Evolutionary conservation across 2,113 vertebrate genomes (phyloP).

Genomic region (Alethe castanea): DNA sequence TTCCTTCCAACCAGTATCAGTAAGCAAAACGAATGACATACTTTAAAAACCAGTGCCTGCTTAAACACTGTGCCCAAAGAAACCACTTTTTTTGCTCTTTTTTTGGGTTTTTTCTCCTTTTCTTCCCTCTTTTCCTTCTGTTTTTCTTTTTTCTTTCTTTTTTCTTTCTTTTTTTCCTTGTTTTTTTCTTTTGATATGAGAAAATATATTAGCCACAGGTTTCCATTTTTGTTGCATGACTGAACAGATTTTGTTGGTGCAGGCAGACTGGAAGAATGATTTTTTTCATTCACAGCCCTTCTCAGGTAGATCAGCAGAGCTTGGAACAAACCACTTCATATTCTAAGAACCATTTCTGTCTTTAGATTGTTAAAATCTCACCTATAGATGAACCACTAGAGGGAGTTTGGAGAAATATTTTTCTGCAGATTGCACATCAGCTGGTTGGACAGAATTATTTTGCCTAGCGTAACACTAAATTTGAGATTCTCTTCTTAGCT

Average conservation of each 20-base stretch:
- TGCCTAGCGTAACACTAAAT: neutral
- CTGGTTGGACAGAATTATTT: neutral
- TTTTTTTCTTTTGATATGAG: neutral
- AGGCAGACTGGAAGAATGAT: neutral
- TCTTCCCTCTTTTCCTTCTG: no score
- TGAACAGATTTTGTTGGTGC: neutral
- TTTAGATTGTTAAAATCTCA: neutral
- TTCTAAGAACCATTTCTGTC: neutral
- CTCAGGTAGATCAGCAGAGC: neutral
- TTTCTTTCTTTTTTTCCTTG: accelerated
- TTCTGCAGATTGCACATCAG: neutral
- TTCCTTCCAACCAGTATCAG: neutral
- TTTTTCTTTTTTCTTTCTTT: no score
- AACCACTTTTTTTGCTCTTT: accelerated
- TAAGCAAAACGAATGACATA: neutral
- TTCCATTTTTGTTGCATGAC: neutral
- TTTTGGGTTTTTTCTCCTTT: no score
- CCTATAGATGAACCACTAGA: neutral
- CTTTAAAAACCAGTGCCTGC: neutral
- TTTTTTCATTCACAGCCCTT: neutral
- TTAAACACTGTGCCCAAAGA: neutral
- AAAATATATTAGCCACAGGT: neutral
- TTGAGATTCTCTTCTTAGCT: neutral
- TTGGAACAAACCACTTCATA: neutral
- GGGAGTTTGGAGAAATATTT: neutral